Conservation (phyloP, 2,888 invertebrate species). For the Sisyra nigra region DNA sequence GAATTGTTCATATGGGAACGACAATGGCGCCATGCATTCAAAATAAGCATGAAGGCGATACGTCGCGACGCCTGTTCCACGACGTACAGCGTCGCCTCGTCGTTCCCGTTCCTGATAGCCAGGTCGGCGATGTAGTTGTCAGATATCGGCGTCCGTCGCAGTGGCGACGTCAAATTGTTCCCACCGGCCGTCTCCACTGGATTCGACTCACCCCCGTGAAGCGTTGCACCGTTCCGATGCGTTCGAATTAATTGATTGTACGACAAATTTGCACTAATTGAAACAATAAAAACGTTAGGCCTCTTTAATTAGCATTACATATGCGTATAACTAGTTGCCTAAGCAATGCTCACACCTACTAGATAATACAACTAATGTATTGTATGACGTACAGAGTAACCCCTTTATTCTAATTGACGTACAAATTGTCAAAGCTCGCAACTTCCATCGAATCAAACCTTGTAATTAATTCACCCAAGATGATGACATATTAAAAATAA, state of each 20-base stretch:
- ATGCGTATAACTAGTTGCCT: no score
- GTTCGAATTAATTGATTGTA: background rate
- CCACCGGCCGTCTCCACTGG: background rate
- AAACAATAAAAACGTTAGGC: no score
- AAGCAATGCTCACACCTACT: no score
- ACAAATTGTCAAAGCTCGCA: no score
- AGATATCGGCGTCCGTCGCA: background rate
- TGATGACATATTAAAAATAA: no score
- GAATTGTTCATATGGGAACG: background rate
- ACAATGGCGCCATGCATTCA: constrained; percentile 8
- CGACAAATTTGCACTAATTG: background rate
- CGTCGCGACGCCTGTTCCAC: constrained; percentile 4
- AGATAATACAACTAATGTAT: no score
- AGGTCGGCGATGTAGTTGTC: background rate
- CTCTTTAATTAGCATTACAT: no score
- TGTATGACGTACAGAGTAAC: no score
- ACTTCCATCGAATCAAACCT: no score
- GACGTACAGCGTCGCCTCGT: background rate
- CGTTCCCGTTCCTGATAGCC: background rate
- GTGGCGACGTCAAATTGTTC: background rate
- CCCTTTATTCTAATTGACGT: no score
- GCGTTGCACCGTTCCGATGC: constrained; percentile 1
- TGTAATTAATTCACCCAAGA: no score
- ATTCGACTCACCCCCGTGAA: background rate
- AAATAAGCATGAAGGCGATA: constrained; percentile 5